Evolutionary conservation across 2,113 vertebrate species (phyloP).

Genomic region (Mus pahari): DNA sequence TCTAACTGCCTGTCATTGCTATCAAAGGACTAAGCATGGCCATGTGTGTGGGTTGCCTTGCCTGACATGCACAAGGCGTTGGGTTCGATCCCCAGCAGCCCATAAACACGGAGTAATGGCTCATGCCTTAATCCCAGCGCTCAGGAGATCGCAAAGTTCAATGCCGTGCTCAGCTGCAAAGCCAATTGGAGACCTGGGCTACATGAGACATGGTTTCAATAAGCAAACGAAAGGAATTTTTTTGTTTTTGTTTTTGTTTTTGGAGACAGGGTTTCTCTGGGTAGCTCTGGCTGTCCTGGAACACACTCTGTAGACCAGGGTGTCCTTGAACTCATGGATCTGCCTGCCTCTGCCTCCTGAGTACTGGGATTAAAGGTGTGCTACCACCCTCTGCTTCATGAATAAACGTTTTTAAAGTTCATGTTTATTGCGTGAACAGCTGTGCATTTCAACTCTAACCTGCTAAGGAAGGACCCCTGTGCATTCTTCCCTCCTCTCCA

Average conservation of each 20-base stretch:
- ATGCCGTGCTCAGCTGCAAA: no score
- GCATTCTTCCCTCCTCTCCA: background rate
- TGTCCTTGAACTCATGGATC: background rate
- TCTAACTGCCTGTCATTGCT: background rate
- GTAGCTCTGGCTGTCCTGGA: background rate
- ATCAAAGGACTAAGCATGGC: background rate
- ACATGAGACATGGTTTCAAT: background rate
- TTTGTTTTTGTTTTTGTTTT: background rate
- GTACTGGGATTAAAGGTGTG: background rate
- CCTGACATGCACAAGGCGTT: background rate
- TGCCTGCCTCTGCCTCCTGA: background rate
- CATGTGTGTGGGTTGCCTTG: background rate
- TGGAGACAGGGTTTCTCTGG: background rate
- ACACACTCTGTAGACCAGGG: background rate
- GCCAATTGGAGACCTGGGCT: background rate
- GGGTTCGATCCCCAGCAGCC: background rate
- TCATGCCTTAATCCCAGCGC: background rate
- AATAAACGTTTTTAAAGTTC: background rate
- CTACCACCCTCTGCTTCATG: background rate
- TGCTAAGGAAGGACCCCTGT: background rate
- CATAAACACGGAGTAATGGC: background rate
- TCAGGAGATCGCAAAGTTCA: background rate
- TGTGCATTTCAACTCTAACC: background rate
- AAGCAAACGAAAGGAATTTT: background rate
- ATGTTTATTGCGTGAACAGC: background rate